phyloP scores from a whole-genome alignment of 1,140 invertebrate genomes.

The Brachionus angularis region DNA sequence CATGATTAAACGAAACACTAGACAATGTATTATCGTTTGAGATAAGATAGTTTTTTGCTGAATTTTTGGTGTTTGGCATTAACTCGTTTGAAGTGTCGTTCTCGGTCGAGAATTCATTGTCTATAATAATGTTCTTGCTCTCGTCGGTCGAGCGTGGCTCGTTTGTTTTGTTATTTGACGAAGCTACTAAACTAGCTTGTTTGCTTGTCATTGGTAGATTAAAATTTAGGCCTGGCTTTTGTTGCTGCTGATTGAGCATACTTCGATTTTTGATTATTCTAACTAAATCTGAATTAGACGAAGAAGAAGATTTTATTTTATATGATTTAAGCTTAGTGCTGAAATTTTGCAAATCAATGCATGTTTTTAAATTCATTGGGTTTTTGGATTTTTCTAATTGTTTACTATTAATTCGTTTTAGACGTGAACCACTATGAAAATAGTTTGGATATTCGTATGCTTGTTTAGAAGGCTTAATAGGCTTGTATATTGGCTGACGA shows the following conservation, averaged over 20 bases:
- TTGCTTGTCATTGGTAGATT: neutral
- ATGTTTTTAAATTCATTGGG: no score
- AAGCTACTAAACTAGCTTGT: neutral
- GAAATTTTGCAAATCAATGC: no score
- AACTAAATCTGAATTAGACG: constrained; percentile 11
- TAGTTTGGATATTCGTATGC: constrained; percentile 41
- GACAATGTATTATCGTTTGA: no score
- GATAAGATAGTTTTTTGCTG: neutral
- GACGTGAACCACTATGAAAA: neutral
- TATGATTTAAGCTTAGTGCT: no score
- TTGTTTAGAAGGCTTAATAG: neutral
- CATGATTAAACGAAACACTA: no score
- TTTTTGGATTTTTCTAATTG: constrained; percentile 6
- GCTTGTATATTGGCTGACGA: neutral
- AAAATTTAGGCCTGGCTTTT: neutral
- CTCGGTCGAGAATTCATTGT: no score
- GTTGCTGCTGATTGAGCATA: neutral
- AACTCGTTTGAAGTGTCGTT: no score
- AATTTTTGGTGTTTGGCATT: no score
- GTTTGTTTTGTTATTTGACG: neutral
- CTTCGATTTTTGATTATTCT: neutral
- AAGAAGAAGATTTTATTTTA: neutral
- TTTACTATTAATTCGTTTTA: neutral
- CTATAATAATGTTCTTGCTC: no score
- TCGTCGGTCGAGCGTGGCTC: neutral